These are phyloP conservation scores for Diplosoma virens DNA, from an alignment of 23 tunicate genomes.

Conservation along the genomic window DNA sequence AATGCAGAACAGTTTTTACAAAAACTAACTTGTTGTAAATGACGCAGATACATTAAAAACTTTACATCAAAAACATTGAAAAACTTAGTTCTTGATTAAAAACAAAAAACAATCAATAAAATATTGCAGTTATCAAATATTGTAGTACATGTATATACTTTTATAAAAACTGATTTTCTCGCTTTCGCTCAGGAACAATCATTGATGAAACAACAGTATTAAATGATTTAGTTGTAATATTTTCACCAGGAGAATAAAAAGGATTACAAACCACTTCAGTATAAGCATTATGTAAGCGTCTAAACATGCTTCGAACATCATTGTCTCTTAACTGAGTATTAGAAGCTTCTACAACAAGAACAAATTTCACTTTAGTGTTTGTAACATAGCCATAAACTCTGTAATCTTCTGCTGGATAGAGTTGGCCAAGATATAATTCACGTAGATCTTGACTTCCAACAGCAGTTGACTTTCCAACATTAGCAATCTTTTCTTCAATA, in stretches of 20 bases:
- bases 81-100: too few relatives aligned
- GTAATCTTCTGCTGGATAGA: conserved; percentile 93
- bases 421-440: conserved; percentile 88
- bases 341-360: conserved; percentile 84
- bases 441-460: conserved; percentile 48
- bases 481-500: conserved; percentile 77
- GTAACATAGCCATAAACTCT: conserved; percentile 88
- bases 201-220: conserved; percentile 60
- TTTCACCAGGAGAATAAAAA: conserved; percentile 77
- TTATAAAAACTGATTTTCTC: conserved; percentile 37
- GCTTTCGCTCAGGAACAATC: conserved; percentile 43
- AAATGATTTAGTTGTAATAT: conserved; percentile 63
- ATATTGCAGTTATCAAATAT: too few relatives aligned
- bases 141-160: neutral
- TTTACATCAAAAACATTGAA: too few relatives aligned
- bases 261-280: conserved; percentile 91
- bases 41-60: too few relatives aligned
- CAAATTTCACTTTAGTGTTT: conserved; percentile 90
- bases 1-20: too few relatives aligned
- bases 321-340: conserved; percentile 78
- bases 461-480: conserved; percentile 44
- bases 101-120: too few relatives aligned
- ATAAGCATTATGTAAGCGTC: conserved; percentile 82
- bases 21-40: too few relatives aligned
- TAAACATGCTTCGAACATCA: conserved; percentile 84